Conservation (phyloP, 2,888 invertebrate species). For the Hypena proboscidalis region DNA sequence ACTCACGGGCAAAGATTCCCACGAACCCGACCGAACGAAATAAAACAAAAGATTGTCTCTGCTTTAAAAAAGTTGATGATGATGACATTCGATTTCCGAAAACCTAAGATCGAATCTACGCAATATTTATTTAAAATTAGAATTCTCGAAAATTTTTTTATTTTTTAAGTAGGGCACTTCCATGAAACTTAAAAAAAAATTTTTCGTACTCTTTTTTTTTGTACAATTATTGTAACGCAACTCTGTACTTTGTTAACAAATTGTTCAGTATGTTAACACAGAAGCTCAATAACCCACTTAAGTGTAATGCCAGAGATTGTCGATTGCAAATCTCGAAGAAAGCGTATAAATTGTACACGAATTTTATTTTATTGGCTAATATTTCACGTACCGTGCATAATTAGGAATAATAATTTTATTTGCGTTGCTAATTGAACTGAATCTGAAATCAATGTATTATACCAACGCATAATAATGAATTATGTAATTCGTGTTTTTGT, state of each 20-base stretch:
- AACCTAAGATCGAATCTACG: background rate
- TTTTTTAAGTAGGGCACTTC: too few relatives aligned
- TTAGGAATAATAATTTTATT: conserved; percentile 26
- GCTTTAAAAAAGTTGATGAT: conserved; percentile 27
- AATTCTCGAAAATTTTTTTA: too few relatives aligned
- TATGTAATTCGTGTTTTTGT: conserved; percentile 26
- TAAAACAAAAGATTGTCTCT: conserved; percentile 30
- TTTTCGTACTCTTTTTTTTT: too few relatives aligned
- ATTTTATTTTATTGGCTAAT: conserved; percentile 40
- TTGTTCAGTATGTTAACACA: conserved; percentile 5
- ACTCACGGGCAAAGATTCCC: conserved; percentile 44
- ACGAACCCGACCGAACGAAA: conserved; percentile 37
- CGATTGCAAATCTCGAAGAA: conserved; percentile 29
- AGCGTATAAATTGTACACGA: conserved; percentile 38
- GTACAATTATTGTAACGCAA: conserved; percentile 1
- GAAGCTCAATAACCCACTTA: conserved; percentile 25
- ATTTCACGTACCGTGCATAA: conserved; percentile 26
- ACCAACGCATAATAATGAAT: conserved; percentile 19
- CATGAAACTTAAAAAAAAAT: too few relatives aligned
- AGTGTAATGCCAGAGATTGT: conserved; percentile 8
- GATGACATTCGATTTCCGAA: conserved; percentile 9
- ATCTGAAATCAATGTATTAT: conserved; percentile 22
- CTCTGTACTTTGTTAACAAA: background rate
- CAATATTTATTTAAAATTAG: background rate
- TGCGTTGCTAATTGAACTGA: conserved; percentile 14